Percentiles rank a stretch among this genome's conserved stretches.
Evolutionary conservation across 1,140 invertebrate species (phyloP).

Genomic region (Vollenhovia emeryi): DNA sequence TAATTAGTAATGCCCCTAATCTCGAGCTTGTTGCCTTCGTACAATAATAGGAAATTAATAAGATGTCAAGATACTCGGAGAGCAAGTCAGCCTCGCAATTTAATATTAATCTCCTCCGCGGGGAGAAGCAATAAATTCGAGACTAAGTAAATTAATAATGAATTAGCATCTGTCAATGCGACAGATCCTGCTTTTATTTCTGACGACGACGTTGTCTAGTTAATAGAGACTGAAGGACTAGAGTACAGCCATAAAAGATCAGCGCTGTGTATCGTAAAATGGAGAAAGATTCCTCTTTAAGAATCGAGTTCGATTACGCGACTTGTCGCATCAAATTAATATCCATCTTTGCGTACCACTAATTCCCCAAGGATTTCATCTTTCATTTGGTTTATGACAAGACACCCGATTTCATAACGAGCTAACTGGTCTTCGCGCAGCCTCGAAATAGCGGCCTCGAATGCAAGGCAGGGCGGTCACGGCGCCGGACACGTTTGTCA

Average conservation of each 20-base stretch:
- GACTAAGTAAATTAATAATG: neutral
- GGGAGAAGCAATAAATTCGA: neutral
- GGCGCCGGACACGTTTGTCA: conserved; percentile 2
- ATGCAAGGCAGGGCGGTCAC: neutral
- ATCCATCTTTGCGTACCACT: neutral
- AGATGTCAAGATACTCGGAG: neutral
- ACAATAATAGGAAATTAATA: neutral
- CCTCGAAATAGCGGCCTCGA: conserved; percentile 37
- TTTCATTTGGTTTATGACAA: neutral
- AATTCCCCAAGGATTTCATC: neutral
- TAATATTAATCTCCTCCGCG: conserved; percentile 1
- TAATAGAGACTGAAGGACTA: neutral
- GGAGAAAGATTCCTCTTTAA: neutral
- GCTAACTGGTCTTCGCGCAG: neutral
- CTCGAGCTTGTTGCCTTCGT: neutral
- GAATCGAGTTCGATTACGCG: neutral
- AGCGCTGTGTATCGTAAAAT: neutral
- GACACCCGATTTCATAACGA: neutral
- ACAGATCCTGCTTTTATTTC: neutral
- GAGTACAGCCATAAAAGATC: neutral
- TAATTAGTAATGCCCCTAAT: neutral
- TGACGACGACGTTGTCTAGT: neutral
- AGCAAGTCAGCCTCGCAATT: neutral
- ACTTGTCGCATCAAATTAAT: neutral
- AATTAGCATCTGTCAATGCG: neutral